Percentiles rank a stretch among this genome's conserved stretches.
Evolutionary conservation across 2,797 vertebrate species (phyloP).

Genomic region (Eidolon dupreanum): DNA sequence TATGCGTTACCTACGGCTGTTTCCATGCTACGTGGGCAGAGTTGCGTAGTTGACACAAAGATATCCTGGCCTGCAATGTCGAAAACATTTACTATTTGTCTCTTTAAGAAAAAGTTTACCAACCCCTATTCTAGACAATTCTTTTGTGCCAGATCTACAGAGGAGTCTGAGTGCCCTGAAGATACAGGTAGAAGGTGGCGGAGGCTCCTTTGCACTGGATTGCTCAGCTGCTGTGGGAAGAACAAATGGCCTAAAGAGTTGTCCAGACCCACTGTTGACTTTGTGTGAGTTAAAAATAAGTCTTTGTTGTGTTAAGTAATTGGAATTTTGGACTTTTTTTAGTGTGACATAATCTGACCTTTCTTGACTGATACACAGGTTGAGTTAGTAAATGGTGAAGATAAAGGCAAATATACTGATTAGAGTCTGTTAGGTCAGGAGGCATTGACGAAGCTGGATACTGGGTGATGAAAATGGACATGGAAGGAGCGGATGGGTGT

Average conservation of each 20-base stretch:
- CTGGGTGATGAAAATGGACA: neutral
- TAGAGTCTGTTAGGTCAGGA: neutral
- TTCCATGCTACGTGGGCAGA: neutral
- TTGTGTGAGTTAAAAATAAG: neutral
- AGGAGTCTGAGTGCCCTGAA: neutral
- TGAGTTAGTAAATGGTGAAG: neutral
- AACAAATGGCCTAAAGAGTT: neutral
- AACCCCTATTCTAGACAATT: neutral
- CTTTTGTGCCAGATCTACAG: neutral
- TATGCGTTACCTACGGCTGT: neutral
- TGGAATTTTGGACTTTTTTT: neutral
- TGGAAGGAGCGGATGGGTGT: neutral
- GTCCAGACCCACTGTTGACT: neutral
- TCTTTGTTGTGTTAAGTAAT: neutral
- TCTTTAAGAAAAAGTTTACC: constrained; percentile 3
- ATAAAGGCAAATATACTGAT: neutral
- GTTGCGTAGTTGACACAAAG: neutral
- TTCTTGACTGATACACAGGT: neutral
- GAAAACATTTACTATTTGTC: neutral
- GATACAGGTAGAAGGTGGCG: neutral
- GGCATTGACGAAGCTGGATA: neutral
- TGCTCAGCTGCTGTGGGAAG: neutral
- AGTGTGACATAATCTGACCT: neutral
- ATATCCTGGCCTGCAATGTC: neutral
- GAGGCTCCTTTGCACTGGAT: neutral